Evolutionary conservation across 2,797 vertebrate species (phyloP), one percentile per base, ranked within the genome.

Genomic region (Tolypeutes matacus): DNA sequence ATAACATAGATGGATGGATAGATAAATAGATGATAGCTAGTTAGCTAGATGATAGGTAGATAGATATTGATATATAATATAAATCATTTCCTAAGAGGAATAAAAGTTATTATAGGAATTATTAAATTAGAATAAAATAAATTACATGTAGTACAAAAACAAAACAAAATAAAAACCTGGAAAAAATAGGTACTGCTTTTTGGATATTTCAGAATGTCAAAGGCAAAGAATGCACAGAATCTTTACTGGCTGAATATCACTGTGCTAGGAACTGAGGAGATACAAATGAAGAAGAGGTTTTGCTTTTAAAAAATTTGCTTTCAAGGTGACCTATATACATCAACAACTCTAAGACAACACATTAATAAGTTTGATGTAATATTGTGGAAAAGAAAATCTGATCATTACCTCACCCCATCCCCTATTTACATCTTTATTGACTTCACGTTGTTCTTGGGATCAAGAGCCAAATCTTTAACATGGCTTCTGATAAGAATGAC

Each of bases 151-250:
- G 4, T 70, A 12, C 70, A 27, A 53, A 86, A 86, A n/a, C 13
- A 87, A 75, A 80, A 64, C 53, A 39, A 39, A n/a, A n/a, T n/a
- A n/a, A 39, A 39, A 39, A 39, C 9, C 21, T 89, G 4, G 46
- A 46, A 46, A 46, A 46, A 46, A 6, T 46, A 46, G 46, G 46
- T 18, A n/a, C 15, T 73, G 60, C 25, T 70, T 20, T 75, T 93
- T 91, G 20, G 42, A 72, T 76, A 60, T 46, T 90, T 93, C n/a
- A 94, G 58, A 78, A 82, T 81, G 27, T 42, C 56, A 78, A 83
- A 34, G 46, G 46, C 46, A 46, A 46, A 46, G 46, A 46, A 46
- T 46, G 7, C 46, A 46, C 46, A 8, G 8, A 46, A 46, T 46
- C 18, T 23, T 20, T 58, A 58, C 56, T 58, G 18, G 46, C 46